Evolutionary conservation across 2,888 invertebrate species (phyloP), one percentile per base, ranked within the genome.

Genomic region (Amphipoea lucens): DNA sequence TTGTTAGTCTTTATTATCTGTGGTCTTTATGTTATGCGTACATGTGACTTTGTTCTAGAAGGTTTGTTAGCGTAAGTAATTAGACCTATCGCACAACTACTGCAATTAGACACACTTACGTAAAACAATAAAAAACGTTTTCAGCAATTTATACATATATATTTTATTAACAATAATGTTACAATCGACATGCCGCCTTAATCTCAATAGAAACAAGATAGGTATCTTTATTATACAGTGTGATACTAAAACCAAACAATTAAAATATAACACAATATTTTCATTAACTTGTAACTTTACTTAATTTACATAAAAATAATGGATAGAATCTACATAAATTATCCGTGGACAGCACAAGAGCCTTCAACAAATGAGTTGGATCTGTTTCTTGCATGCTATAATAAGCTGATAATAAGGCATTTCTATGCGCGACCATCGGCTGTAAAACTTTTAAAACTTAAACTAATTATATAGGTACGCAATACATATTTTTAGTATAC

Each of bases 111-210:
- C 29, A 36, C 36, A 45, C n/a, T 51, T 23, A 60, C 65, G 63
- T 40, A 67, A 72, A 36, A 71, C 60, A 90, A 92, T 91, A 91
- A 92, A 93, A 93, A 91, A 91, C 88, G 51, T 70, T 78, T 83
- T 92, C 92, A 93, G 94, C 95, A 95, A 96, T 96, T 96, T 96
- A 96, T 96, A 96, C 95, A 96, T 96, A 96, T 96, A 96, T 95
- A 96, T 96, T 96, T 96, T 96, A 96, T 95, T 96, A 96, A 96
- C 96, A 96, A 95, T 96, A 89, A 96, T 96, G 95, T 96, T 97
- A 96, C 96, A 96, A 95, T 95, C 94, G 94, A 95, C 95, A 95
- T 95, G 95, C 95, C 94, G 92, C 93, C 94, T 94, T 96, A 95
- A 95, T 95, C 94, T 95, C 95, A 93, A 93, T 94, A 94, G 91